These are phyloP conservation scores for Conger conger DNA, from an alignment of 2,113 vertebrate species.

Conservation along the genomic window DNA sequence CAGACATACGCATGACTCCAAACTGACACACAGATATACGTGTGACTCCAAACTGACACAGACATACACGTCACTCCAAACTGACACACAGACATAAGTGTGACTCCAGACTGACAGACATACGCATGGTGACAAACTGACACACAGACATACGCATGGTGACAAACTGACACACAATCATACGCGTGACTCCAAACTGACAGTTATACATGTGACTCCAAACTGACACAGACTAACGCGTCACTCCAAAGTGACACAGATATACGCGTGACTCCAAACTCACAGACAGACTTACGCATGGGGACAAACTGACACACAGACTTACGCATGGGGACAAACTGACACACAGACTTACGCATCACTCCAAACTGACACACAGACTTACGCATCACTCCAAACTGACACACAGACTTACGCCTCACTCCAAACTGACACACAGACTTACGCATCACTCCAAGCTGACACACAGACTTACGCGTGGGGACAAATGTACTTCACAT, in stretches of 20 bases:
- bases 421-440: not conserved
- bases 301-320: not conserved
- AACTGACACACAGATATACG: not conserved
- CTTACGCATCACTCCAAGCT: not conserved
- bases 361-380: not conserved
- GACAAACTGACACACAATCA: not conserved
- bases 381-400: not conserved
- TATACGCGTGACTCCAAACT: not conserved
- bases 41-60: not conserved
- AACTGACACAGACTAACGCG: not conserved
- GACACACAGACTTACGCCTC: constrained; percentile 82
- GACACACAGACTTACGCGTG: constrained; percentile 84
- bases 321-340: not conserved
- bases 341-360: constrained; percentile 81
- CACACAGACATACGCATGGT: too few relatives aligned
- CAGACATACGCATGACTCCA: not conserved
- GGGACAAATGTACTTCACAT: constrained; percentile 96
- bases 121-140: too few relatives aligned
- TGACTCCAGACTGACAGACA: too few relatives aligned
- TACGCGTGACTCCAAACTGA: not conserved
- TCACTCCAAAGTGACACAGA: not conserved
- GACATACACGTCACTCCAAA: too few relatives aligned
- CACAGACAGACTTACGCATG: constrained; percentile 81
- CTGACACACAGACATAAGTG: too few relatives aligned
- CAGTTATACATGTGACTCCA: too few relatives aligned